Conservation (phyloP, 2,113 vertebrate species). For the Burhinus oedicnemus region DNA sequence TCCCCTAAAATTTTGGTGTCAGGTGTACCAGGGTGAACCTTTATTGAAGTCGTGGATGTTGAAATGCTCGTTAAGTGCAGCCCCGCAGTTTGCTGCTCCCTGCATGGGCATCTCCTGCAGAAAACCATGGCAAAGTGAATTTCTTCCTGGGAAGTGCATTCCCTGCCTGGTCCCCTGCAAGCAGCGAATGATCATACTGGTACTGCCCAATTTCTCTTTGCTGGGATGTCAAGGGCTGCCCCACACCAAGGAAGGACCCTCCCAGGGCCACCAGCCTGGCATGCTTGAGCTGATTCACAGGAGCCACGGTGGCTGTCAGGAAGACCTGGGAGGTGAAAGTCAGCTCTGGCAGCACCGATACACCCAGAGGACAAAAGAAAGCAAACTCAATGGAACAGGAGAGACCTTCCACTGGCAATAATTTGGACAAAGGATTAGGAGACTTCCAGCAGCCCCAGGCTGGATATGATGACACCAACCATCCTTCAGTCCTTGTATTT, state of each 20-base stretch:
- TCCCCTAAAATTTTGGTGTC: background rate
- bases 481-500: background rate
- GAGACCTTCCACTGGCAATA: background rate
- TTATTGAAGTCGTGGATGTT: background rate
- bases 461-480: background rate
- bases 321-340: background rate
- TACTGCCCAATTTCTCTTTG: background rate
- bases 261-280: too few species aligned
- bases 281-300: background rate
- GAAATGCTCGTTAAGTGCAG: background rate
- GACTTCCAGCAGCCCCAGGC: background rate
- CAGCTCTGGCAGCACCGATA: background rate
- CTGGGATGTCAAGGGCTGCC: background rate
- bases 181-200: background rate
- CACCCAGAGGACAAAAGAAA: background rate
- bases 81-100: background rate
- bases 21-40: background rate
- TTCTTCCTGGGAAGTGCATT: background rate
- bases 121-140: background rate
- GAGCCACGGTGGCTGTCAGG: background rate
- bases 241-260: background rate
- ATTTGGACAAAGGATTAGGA: background rate
- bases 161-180: background rate
- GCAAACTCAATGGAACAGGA: background rate
- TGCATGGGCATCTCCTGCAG: background rate